Percentiles rank a stretch among this genome's conserved stretches.
Conservation (phyloP, 1,140 invertebrate genomes). For the Bombus confusus region DNA sequence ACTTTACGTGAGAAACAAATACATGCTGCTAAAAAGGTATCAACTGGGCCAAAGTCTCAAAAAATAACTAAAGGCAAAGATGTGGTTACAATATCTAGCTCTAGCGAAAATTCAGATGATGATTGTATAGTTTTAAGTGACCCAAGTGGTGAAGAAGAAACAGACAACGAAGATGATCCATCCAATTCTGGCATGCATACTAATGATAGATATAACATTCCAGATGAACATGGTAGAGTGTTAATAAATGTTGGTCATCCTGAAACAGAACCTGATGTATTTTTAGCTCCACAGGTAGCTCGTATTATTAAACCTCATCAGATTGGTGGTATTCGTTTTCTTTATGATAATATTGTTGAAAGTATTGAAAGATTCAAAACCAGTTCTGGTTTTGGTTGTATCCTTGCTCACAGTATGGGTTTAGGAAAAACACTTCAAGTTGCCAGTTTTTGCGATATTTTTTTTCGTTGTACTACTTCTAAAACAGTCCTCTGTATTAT, state of each 20-base stretch:
- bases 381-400: constrained; percentile 98
- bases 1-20: constrained; percentile 74
- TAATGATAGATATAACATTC: constrained; percentile 95
- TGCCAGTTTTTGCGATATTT: constrained; percentile 97
- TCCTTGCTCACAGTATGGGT: constrained; percentile 99
- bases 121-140: constrained; percentile 92
- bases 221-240: constrained; percentile 95
- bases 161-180: constrained; percentile 86
- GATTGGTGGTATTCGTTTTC: constrained; percentile 97
- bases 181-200: constrained; percentile 90
- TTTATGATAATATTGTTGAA: constrained; percentile 98
- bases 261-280: constrained; percentile 95
- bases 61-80: constrained; percentile 81
- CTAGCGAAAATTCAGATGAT: constrained; percentile 87
- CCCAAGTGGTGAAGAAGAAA: constrained; percentile 85
- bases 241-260: constrained; percentile 98
- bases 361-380: constrained; percentile 93
- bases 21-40: constrained; percentile 72
- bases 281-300: constrained; percentile 95
- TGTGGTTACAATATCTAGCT: constrained; percentile 86
- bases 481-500: constrained; percentile 97
- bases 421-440: constrained; percentile 99
- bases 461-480: constrained; percentile 94
- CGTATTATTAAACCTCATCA: constrained; percentile 97
- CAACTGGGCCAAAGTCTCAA: constrained; percentile 73